Base-by-base conservation (phyloP, 2,113 vertebrate species). In the Argyrosomus japonicus region DNA sequence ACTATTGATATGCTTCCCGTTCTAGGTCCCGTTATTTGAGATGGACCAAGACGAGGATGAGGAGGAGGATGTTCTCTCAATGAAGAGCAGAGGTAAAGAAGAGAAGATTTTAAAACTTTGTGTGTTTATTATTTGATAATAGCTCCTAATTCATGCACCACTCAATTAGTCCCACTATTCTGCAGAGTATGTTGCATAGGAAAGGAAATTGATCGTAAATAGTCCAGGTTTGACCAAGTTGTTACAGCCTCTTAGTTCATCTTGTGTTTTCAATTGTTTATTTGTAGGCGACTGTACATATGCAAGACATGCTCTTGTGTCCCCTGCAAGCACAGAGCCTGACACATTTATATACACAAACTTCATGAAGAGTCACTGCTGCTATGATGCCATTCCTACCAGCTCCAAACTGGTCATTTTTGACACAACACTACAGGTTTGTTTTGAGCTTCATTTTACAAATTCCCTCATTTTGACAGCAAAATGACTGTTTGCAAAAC, bases 361-460 rank as follows among this genome's bases (percentile, higher is more conserved):
- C 84, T 99, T 99, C 93, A 96, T 99, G 96, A 96, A 96, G 92
- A 96, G 92, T 67, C 97, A 97, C 93, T 95, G 89, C 83, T 99
- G 98, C 93, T 99, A 99, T 0, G 97, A 99, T 0, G 96, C 97
- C 67, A 95, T 99, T 82, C 97, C 98, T 3, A 99, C 97, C 86
- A 99, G 97, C 93, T 99, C 97, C 89, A 99, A 99, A 83, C 95
- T 99, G 1, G 96, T 99, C 5, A 94, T 99, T 84, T 99, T 99
- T 0, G 97, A 99, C 84, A 96, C 96, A 8, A 95, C 86, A 0
- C 92, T 99, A 32, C 95, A 99, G 97, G 98, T 98, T 19, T 27
- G 25, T 19, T 14, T 6, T 53, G 10, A 7, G 19, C n/a, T 53
- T 53, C 9, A n/a, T 29, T 18, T 18, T 10, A 17, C 40, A 23